phyloP scores from a whole-genome alignment of 2,888 invertebrate species.

The Tipula unca region DNA sequence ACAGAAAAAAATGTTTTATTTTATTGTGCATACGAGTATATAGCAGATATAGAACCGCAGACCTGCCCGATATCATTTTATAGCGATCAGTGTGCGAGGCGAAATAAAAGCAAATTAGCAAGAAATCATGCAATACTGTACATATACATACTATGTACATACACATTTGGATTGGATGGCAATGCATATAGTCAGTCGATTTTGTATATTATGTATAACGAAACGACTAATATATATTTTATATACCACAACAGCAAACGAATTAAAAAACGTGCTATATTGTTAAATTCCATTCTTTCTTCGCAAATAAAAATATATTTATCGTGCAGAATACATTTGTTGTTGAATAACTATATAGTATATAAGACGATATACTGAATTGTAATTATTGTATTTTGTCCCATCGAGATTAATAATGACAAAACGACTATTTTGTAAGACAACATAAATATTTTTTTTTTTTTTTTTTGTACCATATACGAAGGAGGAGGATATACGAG shows the following conservation, averaged over 20 bases:
- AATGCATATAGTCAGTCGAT: neutral
- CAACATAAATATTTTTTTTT: neutral
- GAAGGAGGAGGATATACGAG: neutral
- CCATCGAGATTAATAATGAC: constrained; percentile 19
- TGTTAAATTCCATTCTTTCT: constrained; percentile 1
- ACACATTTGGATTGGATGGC: neutral
- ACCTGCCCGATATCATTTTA: constrained; percentile 9
- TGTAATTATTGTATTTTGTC: constrained; percentile 19
- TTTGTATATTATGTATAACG: neutral
- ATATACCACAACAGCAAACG: neutral
- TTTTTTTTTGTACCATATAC: neutral
- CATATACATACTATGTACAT: neutral
- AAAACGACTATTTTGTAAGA: constrained; percentile 2
- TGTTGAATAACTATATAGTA: neutral
- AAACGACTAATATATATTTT: neutral
- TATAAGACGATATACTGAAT: neutral
- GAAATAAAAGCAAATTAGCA: constrained; percentile 17
- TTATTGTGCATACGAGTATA: neutral
- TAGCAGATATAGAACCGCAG: neutral
- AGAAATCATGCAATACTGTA: constrained; percentile 9
- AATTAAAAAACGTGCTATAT: constrained; percentile 15
- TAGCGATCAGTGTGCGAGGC: constrained; percentile 17
- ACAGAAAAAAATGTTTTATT: too few species aligned
- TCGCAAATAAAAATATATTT: neutral
- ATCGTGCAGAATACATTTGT: neutral